Evolutionary conservation across 2,888 invertebrate species (phyloP), one percentile per base, ranked within the genome.

Genomic region (Cosmia pyralina): DNA sequence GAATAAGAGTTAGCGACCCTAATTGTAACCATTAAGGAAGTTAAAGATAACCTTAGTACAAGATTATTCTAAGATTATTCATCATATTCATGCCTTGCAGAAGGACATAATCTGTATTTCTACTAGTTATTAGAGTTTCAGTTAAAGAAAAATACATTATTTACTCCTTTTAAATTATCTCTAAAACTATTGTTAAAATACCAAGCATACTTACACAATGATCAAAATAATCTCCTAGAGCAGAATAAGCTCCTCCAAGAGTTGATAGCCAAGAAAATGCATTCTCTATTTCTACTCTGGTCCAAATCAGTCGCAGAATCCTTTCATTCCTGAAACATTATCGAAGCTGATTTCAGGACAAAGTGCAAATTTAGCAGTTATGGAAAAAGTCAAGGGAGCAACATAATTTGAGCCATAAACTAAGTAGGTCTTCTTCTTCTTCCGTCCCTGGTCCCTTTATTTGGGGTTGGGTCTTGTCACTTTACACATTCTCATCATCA

Each of bases 241-340:
- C 98, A 4, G 99, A 99, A 93, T 98, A 99, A 2, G 99, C 99
- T 63, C 99, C 99, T 4, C 99, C 99, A 22, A 99, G 96, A 0
- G 99, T 99, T 34, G 99, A 99, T 41, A 99, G 94, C 99, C 99
- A 99, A 28, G 99, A 99, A 96, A 99, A 97, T 46, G 98, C 97
- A 94, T 98, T 97, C 85, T 98, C 98, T 85, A 98, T 94, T 93
- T 98, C 98, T 80, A 97, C 96, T 85, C 97, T 96, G 82, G 97
- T 97, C 96, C 97, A 96, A 48, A 94, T 82, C 19, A 96, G 78
- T 69, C 87, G 89, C 22, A 93, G 87, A 70, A 96, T 89, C 82
- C 90, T 93, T n/a, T 94, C 91, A 89, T 96, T 96, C 96, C 96
- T 96, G 88, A 17, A 94, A 93, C 0, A 59, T 28, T 17, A 62